Conservation (phyloP, 1,140 invertebrate species). For the Diabrotica virgifera region DNA sequence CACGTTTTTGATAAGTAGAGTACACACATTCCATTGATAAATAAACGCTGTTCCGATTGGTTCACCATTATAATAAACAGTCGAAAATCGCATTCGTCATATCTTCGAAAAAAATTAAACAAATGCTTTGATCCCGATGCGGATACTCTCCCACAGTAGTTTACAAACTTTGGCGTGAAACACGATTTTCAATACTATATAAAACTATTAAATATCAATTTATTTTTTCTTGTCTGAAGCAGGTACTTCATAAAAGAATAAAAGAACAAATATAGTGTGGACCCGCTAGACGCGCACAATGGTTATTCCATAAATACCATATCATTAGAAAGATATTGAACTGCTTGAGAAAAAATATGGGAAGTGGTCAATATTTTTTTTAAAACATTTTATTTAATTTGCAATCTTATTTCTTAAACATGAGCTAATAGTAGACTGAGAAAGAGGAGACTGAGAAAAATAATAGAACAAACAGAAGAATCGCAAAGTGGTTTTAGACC, state of each 20-base stretch:
- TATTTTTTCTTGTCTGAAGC: not conserved
- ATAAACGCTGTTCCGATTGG: constrained; percentile 4
- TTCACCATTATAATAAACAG: constrained; percentile 6
- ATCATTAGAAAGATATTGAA: too few species aligned
- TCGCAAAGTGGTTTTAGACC: too few species aligned
- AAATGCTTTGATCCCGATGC: constrained; percentile 5
- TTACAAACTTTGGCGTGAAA: constrained; percentile 15
- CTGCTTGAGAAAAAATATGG: too few species aligned
- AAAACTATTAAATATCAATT: constrained; percentile 19
- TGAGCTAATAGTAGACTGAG: too few species aligned
- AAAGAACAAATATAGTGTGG: not conserved
- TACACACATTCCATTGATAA: constrained; percentile 10
- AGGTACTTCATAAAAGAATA: not conserved
- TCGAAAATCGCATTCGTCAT: constrained; percentile 8
- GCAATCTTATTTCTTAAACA: too few species aligned
- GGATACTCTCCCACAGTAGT: not conserved
- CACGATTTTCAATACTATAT: constrained; percentile 14
- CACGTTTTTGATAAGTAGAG: constrained; percentile 9
- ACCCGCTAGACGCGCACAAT: too few species aligned
- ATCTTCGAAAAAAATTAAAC: constrained; percentile 8
- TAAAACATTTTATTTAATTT: too few species aligned
- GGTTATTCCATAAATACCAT: too few species aligned
- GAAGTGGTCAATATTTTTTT: too few species aligned
- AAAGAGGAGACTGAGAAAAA: too few species aligned
- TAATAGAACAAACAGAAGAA: too few species aligned